Evolutionary conservation across 2,888 invertebrate genomes (phyloP), one percentile per base, ranked within the genome.

Genomic region (Drosophila monieri): DNA sequence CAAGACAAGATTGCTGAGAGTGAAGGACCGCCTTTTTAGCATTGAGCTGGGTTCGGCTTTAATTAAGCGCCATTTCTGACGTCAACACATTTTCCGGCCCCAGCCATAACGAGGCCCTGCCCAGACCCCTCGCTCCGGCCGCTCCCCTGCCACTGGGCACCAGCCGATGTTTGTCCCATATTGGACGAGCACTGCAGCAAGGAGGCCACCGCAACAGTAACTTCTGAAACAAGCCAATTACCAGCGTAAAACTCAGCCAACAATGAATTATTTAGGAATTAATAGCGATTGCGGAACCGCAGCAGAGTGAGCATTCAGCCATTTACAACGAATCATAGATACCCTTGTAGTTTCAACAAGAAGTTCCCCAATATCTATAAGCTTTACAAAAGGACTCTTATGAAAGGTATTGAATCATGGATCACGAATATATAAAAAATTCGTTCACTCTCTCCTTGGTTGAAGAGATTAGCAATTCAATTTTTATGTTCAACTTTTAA

Each of bases 221-320:
- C 64, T 51, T 46, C 37, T 14, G 37, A 46, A 52, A 53, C 41
- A 52, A 39, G 23, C 57, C 59, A 71, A 76, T 70, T 62, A 62
- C 49, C 46, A 53, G 14, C 9, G 25, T 25, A 57, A 57, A 74
- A 41, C 47, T 48, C 54, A 55, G 54, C 43, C 49, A 37, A 39
- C 60, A 74, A 78, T 76, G 59, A 78, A 80, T 76, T 74, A 76
- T 80, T 80, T 74, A 70, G 57, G 25, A 61, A 48, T 73, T 73
- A 68, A 68, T 62, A 78, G 55, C 78, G 64, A 73, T 60, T 64
- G 69, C 73, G 53, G 53, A 43, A 25, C 30, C 43, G 41, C 41
- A 18, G 15, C 41, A 54, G 54, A 53, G 23, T 14, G 25, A 57
- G 47, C 27, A 35, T 43, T 46, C 54, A 41, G 47, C 37, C 10